Evolutionary conservation across 2,888 invertebrate genomes (phyloP), one percentile per base, ranked within the genome.

Genomic region (Harpalus rubripes): DNA sequence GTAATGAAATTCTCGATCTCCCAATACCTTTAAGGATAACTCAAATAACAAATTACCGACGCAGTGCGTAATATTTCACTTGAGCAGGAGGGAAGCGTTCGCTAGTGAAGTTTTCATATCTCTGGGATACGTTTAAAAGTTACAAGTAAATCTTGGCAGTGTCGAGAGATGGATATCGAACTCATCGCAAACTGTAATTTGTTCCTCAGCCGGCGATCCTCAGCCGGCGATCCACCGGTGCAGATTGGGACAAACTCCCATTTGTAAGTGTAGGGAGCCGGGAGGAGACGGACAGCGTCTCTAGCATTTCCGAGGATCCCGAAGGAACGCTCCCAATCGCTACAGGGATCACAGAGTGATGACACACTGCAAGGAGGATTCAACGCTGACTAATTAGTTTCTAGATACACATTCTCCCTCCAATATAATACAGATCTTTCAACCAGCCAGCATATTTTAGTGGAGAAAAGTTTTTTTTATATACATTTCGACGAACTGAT

Each of bases 131-230:
- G 84, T 84, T 84, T 84, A 78, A 84, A 84, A 84, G 84, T 84
- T 84, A 84, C 76, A 84, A 84, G 84, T 84, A 84, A 84, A 84
- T 84, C 63, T 84, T 84, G 63, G 78, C 83, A 76, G 83, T 83
- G 83, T 76, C 16, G 84, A 84, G 78, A 79, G 85, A 85, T 85
- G 85, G 85, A 80, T 85, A 85, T 85, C 85, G 85, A 85, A 85
- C 85, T 85, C 85, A 85, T 85, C 85, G 85, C 85, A 85, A 85
- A 85, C 68, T 85, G 85, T 80, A 85, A 85, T 85, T 85, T 85
- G 85, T 85, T 85, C 85, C 61, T 22, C 63, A 56, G 82, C 56
- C 61, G 44, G 52, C 84, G 84, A 78, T 84, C 78, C 58, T 22
- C 63, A 56, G 82, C 56, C 61, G 44, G 52, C 84, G 84, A 78